Evolutionary conservation across 2,113 vertebrate species (phyloP), one percentile per base, ranked within the genome.

Genomic region (Tor tambroides): DNA sequence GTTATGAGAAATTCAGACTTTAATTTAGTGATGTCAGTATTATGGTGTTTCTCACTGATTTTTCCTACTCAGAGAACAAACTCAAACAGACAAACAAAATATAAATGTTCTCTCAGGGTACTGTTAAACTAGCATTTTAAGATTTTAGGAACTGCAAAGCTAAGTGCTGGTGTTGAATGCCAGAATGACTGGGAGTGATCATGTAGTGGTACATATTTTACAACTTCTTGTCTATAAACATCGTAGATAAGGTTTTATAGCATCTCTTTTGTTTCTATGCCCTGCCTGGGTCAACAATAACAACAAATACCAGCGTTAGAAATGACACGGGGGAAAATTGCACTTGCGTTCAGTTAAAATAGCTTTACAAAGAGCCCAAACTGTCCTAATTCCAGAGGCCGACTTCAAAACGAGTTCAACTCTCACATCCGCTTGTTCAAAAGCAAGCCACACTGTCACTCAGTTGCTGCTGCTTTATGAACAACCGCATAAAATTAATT

Each of bases 161-260:
- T 26, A 43, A 49, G n/a, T 26, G 41, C 43, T 76, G 41, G 23
- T 46, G 43, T 51, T 51, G 14, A 78, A 51, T 54, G 4, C 69
- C 30, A 32, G 67, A 6, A 67, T 28, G 41, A 77, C 43, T 26
- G 43, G 61, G 11, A 30, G 14, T 12, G 43, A 78, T 32, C 15
- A 21, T 49, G n/a, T 49, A 51, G 15, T 19, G 46, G 49, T 35
- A n/a, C 54, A 61, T 32, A 61, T 61, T 72, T 72, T 49, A 49
- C 74, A 76, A 76, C 38, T 28, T 75, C 41, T 35, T 76, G 74
- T 41, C 54, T 15, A 38, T 81, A 28, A 81, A 81, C 79, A 43
- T 8, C 0, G 4, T 26, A 63, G 32, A 63, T 63, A 81, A 17
- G 56, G 23, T 28, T 81, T 63, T 21, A 43, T 38, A 41, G 56